A percentile compares a stretch with the other conserved stretches of the same genome.
Evolutionary conservation across 1,140 invertebrate genomes (phyloP).

Genomic region (silkworm (Bombyx mori)): DNA sequence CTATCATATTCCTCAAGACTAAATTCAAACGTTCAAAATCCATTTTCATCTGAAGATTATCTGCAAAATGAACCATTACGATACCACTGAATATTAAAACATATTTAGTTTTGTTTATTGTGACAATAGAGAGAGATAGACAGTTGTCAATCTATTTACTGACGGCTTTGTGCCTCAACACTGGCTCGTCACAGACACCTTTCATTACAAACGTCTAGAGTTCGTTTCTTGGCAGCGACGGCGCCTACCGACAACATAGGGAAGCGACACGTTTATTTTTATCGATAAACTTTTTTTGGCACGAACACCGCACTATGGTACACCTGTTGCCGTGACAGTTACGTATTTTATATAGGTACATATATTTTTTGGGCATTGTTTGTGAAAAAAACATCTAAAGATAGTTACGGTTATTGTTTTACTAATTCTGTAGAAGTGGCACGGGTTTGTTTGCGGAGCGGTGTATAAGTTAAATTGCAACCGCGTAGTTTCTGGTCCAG

Average conservation of each 20-base stretch:
- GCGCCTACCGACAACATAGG: constrained; percentile 25
- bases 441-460: not conserved
- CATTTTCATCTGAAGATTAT: too few relatives aligned
- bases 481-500: too few relatives aligned
- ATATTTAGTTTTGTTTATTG: too few relatives aligned
- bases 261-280: constrained; percentile 10
- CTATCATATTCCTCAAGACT: too few relatives aligned
- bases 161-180: too few relatives aligned
- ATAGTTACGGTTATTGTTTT: not conserved
- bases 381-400: too few relatives aligned
- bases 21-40: too few relatives aligned
- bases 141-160: too few relatives aligned
- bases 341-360: not conserved
- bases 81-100: too few relatives aligned
- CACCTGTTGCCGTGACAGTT: constrained; percentile 1
- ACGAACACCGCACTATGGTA: not conserved
- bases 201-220: constrained; percentile 24
- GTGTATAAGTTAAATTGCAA: too few relatives aligned
- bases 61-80: too few relatives aligned
- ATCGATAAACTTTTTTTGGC: constrained; percentile 18
- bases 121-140: too few relatives aligned
- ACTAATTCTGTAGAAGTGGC: not conserved
- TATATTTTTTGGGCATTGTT: not conserved
- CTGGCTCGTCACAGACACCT: constrained; percentile 23
- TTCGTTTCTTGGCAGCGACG: constrained; percentile 44